Evolutionary conservation across 2,888 invertebrate species (phyloP), one percentile per base, ranked within the genome.

Genomic region (Lasioglossum villosulum): DNA sequence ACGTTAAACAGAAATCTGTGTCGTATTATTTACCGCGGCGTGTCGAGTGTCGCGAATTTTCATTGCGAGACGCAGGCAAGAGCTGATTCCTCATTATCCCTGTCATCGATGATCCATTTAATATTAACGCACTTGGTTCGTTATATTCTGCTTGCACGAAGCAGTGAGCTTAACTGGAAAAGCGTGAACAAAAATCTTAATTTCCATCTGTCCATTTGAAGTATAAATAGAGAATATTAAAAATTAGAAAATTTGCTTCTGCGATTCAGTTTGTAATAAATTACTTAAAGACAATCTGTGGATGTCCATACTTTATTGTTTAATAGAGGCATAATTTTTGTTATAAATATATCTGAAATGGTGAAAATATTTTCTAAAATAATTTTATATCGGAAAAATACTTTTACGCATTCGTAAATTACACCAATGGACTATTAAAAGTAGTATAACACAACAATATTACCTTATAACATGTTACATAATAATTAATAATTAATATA

Each of bases 21-120:
- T 16, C 23, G 12, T 71, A 45, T 4, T 59, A 39, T 45, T 14
- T 27, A 19, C 5, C 27, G 1, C 19, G 39, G 42, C 30, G 75
- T 27, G 27, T 37, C 16, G 27, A 34, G 14, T 16, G 14, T 10
- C 4, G n/a, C n/a, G 12, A 23, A 70, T 70, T 70, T 70, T 39
- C 39, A 66, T 6, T 30, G 27, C 63, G 2, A 16, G 30, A 30
- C 30, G 16, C 6, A 30, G 16, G 16, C 63, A 16, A 16, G 30
- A 19, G 30, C 63, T 27, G 63, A 63, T 63, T 30, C 6, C 63
- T 63, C 16, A 30, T 63, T 63, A 30, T 30, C 30, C 5, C 27
- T 63, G 63, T 63, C 63, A 63, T 63, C 63, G 63, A 30, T 63
- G 30, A 30, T 63, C 30, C 63, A 63, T 30, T 30, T 30, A 63